Evolutionary conservation across 2,888 invertebrate genomes (phyloP), one percentile per base, ranked within the genome.

Genomic region (Yponomeuta malinellus): DNA sequence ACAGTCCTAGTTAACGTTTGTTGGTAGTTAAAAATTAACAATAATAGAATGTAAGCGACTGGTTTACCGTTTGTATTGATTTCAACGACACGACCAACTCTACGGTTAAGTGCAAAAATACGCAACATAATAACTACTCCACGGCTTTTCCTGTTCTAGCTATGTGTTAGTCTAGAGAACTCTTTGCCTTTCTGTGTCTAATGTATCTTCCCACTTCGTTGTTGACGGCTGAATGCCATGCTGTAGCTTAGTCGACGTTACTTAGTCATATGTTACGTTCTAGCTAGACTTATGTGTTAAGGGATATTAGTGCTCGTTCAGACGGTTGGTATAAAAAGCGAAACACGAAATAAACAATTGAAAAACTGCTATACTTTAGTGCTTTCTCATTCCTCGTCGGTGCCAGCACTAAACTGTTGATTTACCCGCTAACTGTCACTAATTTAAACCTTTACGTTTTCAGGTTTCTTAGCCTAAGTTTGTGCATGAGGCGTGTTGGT

Each of bases 1-100:
- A 88, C 89, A 85, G 83, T 83, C 85, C 80, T 90, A 90, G 90
- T 84, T 86, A 87, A 86, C 83, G 87, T 89, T 90, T 90, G 89
- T 89, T 88, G 82, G 90, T 90, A 89, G 90, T 81, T 85, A 78
- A 79, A 75, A 84, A 82, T 85, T 88, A 86, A 90, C 91, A 89
- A 89, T 90, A 90, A 90, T 90, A 90, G 87, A 74, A 43, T 74
- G 74, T 85, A 84, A 86, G 84, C 52, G 76, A 75, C 78, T 78
- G 80, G 77, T 81, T 79, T 76, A 76, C 79, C 82, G 83, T 80
- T 77, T 81, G 79, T 75, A 75, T 78, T 79, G 68, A 80, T 81
- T 83, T 80, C 74, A 77, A 68, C 29, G 69, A 83, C 80, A 79
- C 79, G 84, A 86, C 85, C 86, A 85, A 85, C 78, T 74, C 43